phyloP scores from a whole-genome alignment of 2,797 vertebrate species.

The Myotis daubentonii region DNA sequence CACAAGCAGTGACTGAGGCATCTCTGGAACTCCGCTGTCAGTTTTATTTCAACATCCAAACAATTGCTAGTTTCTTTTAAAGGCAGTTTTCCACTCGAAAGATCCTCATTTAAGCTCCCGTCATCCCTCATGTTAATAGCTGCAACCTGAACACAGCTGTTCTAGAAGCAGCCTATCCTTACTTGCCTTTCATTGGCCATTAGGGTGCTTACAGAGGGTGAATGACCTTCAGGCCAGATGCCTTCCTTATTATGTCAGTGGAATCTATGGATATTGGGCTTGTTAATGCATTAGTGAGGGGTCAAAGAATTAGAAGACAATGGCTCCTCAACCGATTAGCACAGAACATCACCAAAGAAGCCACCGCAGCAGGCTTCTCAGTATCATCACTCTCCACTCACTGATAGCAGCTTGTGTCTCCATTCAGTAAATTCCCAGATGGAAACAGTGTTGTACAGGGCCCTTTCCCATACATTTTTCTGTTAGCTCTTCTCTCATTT shows the following conservation, averaged over 20 bases:
- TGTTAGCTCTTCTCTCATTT: background rate
- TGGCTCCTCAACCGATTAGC: background rate
- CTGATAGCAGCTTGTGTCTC: fast-evolving
- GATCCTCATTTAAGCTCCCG: background rate
- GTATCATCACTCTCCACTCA: background rate
- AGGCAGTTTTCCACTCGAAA: background rate
- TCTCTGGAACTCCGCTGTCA: background rate
- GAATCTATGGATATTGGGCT: background rate
- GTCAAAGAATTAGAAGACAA: background rate
- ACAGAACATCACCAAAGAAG: background rate
- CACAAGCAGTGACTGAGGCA: background rate
- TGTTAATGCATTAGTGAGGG: no score
- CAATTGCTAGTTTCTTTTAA: background rate
- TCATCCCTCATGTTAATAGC: background rate
- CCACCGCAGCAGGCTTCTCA: background rate
- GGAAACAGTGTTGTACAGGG: background rate
- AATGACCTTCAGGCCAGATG: background rate
- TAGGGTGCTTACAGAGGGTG: background rate
- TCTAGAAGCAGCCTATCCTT: background rate
- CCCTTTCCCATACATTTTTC: background rate
- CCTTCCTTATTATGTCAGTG: background rate
- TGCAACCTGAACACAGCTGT: background rate
- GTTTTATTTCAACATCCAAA: background rate
- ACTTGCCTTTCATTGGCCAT: background rate
- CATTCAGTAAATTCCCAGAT: background rate